Conservation (phyloP, 92 coral and sea anemone genomes). For the Umimayanthus chanpuru region DNA sequence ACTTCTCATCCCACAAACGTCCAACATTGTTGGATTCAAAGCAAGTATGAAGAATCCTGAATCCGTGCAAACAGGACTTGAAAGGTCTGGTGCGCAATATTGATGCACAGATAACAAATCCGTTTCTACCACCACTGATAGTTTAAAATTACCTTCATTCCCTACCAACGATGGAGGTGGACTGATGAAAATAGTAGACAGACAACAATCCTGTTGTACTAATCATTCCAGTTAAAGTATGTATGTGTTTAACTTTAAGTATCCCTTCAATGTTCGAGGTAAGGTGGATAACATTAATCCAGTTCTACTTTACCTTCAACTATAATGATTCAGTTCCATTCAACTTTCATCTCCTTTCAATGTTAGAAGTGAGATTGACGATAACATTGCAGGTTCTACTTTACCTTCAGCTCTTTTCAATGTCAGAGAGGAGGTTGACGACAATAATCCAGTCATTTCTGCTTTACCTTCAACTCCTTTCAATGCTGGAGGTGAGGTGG, state of each 20-base stretch:
- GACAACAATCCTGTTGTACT: background rate
- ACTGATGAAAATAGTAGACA: background rate
- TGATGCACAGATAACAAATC: too few relatives aligned
- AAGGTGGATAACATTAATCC: conserved; percentile 5
- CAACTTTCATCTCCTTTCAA: background rate
- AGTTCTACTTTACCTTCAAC: background rate
- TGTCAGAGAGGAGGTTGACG: too few relatives aligned
- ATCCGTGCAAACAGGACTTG: too few relatives aligned
- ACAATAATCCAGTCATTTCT: too few relatives aligned
- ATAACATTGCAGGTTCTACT: background rate
- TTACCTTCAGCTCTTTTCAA: background rate
- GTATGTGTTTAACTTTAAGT: background rate
- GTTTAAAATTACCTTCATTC: conserved; percentile 1
- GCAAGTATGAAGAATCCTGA: too few relatives aligned
- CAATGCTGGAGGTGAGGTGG: background rate
- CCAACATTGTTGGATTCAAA: too few relatives aligned
- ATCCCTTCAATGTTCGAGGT: background rate
- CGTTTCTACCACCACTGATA: too few relatives aligned
- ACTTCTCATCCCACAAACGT: too few relatives aligned
- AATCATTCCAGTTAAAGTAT: background rate
- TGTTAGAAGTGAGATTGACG: background rate
- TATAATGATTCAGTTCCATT: background rate
- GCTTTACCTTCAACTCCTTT: background rate
- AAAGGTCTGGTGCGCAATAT: too few relatives aligned
- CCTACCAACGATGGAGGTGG: background rate